These are phyloP conservation scores for Diaphora mendica DNA, from an alignment of 2,888 invertebrate species.

Conservation along the genomic window DNA sequence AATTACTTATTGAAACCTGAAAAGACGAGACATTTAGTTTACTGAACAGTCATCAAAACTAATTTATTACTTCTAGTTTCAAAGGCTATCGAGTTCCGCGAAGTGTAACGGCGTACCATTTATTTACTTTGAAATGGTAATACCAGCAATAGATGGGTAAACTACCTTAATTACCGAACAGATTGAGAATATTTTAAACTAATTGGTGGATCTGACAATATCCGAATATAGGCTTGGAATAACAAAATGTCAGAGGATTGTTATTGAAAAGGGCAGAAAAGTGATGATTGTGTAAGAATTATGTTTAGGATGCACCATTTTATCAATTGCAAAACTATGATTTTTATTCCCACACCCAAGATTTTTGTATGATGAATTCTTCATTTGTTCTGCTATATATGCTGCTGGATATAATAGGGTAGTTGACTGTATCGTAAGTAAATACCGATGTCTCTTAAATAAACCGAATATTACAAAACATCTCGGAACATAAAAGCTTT, in stretches of 20 bases:
- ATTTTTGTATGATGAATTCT: too few species aligned
- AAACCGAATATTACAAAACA: too few species aligned
- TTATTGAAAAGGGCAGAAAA: not conserved
- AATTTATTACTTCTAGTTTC: constrained; percentile 4
- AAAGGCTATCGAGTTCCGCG: constrained; percentile 7
- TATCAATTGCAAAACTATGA: too few species aligned
- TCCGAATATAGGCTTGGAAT: not conserved
- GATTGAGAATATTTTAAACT: constrained; percentile 11
- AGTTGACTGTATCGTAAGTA: too few species aligned
- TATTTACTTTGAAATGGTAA: constrained; percentile 22
- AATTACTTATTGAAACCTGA: not conserved
- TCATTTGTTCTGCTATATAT: too few species aligned
- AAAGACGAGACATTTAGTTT: not conserved
- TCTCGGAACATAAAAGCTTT: too few species aligned
- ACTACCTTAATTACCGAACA: constrained; percentile 9
- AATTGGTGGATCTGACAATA: not conserved
- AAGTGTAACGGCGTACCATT: constrained; percentile 16
- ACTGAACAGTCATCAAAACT: constrained; percentile 1
- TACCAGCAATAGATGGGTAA: constrained; percentile 7
- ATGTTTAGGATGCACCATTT: not conserved
- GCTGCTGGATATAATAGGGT: too few species aligned
- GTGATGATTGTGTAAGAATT: too few species aligned
- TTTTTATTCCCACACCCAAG: too few species aligned
- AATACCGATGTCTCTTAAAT: too few species aligned
- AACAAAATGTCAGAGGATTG: not conserved